Evolutionary conservation across 2,888 invertebrate genomes (phyloP).

Genomic region (Lissocephala sabroskyi): DNA sequence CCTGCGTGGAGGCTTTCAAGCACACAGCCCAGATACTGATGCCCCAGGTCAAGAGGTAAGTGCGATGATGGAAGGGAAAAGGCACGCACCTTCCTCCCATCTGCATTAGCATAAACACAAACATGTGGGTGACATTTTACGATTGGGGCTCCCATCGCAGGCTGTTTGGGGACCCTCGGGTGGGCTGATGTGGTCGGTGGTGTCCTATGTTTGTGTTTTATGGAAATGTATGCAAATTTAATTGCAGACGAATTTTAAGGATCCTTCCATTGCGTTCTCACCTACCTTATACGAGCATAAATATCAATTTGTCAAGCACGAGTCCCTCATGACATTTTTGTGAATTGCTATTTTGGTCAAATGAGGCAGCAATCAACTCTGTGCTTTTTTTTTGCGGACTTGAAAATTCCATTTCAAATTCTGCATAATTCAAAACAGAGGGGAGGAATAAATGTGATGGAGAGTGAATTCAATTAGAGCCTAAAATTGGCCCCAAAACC

Average conservation of each 20-base stretch:
- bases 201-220: no score
- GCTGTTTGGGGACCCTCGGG: not conserved
- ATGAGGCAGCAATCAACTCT: constrained; percentile 33
- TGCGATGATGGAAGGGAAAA: constrained; percentile 7
- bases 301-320: constrained; percentile 48
- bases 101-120: constrained; percentile 52
- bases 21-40: constrained; percentile 85
- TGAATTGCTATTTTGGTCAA: constrained; percentile 16
- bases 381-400: constrained; percentile 17
- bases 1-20: constrained; percentile 89
- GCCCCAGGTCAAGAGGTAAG: constrained; percentile 88
- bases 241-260: constrained; percentile 56
- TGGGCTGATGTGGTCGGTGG: no score
- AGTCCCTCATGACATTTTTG: not conserved
- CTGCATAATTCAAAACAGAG: constrained; percentile 49
- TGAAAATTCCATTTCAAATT: constrained; percentile 58
- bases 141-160: constrained; percentile 5
- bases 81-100: not conserved
- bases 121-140: constrained; percentile 58
- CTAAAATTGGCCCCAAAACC: no score
- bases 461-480: no score
- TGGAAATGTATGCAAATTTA: constrained; percentile 64
- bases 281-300: no score
- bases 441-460: not conserved
- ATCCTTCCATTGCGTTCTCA: constrained; percentile 13